phyloP scores from a whole-genome alignment of 2,797 vertebrate genomes.

The Galagoides demidoff region DNA sequence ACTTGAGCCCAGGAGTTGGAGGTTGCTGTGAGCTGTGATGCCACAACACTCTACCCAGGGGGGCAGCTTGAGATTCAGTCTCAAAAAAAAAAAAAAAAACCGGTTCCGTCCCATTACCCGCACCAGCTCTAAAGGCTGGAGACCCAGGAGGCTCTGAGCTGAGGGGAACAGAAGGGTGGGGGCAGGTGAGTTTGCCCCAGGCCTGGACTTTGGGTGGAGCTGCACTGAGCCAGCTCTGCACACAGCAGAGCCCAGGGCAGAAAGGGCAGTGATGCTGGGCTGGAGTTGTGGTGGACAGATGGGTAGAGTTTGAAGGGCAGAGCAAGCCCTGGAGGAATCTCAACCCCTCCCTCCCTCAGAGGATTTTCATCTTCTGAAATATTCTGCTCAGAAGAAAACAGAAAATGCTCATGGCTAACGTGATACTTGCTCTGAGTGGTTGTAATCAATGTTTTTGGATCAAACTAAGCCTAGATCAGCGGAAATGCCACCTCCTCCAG shows the following conservation, averaged over 20 bases:
- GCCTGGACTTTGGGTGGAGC: background rate
- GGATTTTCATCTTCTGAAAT: background rate
- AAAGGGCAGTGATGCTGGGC: background rate
- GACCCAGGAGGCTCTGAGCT: no score
- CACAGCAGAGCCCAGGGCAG: background rate
- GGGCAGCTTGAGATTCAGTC: no score
- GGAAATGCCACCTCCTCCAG: background rate
- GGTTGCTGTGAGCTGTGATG: no score
- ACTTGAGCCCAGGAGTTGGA: no score
- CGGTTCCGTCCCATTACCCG: background rate
- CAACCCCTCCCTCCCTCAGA: background rate
- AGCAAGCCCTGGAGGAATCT: background rate
- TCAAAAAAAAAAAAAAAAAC: no score
- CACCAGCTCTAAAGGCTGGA: background rate
- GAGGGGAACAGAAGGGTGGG: background rate
- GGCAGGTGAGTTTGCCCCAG: no score
- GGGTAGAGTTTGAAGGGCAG: background rate
- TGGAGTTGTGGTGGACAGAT: background rate
- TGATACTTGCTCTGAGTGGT: background rate
- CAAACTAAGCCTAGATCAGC: background rate
- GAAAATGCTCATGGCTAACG: background rate
- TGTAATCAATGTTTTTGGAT: background rate
- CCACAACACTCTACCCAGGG: no score
- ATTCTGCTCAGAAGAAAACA: background rate
- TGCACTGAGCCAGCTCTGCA: rapidly evolving